Evolutionary conservation across 1,140 invertebrate genomes (phyloP), one percentile per base, ranked within the genome.

Genomic region (Pseudoatta argentina): DNA sequence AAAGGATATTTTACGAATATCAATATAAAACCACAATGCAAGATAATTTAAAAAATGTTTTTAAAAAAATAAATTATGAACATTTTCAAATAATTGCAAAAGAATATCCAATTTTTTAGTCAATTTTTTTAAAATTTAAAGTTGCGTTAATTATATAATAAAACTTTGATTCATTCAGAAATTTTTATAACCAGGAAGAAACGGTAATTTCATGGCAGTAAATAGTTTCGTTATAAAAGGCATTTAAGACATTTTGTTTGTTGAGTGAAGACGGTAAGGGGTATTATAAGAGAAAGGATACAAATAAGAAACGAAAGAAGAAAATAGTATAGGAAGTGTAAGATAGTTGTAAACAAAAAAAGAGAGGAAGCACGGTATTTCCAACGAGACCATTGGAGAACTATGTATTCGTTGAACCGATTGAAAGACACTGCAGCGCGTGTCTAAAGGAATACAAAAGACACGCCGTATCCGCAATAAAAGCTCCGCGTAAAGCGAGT

Each of bases 401-500:
- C 90, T 93, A 88, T 87, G 92, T 92, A 92, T 87, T 87, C 88
- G 90, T 90, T 91, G 91, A 91, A 92, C 87, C 92, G 93, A 94
- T 94, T 93, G 93, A 94, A 94, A 92, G 92, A 89, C 87, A 87
- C 85, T 86, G 88, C 73, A 67, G 89, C 86, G 91, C 86, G 88
- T 82, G 86, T 90, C 85, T 86, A 91, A 93, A 92, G 89, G 85
- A 89, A 91, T 92, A 94, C 92, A 94, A 93, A 93, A 92, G 91
- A 91, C 92, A 93, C 81, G 91, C 89, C 88, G 88, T 92, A 89
- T 90, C 92, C 91, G 93, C 93, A 94, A 94, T 94, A 93, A 94
- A 94, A 94, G 93, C 92, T 93, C 86, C 87, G 90, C 90, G 93
- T 92, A 94, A 94, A 94, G 92, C 91, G 92, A 93, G 92, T 93